Evolutionary conservation across 2,113 vertebrate species (phyloP).

Genomic region (Microtus montanus): DNA sequence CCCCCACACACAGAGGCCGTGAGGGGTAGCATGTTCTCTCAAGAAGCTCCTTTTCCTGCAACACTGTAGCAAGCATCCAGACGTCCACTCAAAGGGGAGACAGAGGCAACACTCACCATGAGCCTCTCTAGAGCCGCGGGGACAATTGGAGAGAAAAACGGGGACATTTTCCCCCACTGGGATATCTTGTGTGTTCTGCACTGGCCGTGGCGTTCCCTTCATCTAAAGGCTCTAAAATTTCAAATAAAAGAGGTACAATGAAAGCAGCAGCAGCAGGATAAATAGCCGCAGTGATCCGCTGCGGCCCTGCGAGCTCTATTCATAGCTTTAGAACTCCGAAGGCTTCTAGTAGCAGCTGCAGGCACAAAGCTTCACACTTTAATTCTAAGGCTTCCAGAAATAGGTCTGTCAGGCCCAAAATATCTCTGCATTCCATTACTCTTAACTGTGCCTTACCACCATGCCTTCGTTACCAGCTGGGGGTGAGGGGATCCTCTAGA

Average conservation of each 20-base stretch:
- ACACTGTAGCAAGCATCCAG: background rate
- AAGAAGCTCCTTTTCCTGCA: background rate
- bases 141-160: constrained; percentile 68
- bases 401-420: constrained; percentile 84
- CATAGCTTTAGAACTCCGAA: constrained; percentile 80
- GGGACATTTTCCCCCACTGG: constrained; percentile 73
- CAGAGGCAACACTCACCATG: background rate
- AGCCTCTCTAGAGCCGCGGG: constrained; percentile 29
- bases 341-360: constrained; percentile 80
- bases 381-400: constrained; percentile 83
- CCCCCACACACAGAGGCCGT: background rate
- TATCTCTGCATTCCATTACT: constrained; percentile 83
- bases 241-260: constrained; percentile 76
- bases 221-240: constrained; percentile 78
- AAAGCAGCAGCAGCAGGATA: constrained; percentile 74
- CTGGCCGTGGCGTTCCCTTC: constrained; percentile 72
- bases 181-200: constrained; percentile 75
- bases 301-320: constrained; percentile 79
- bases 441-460: constrained; percentile 75
- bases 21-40: background rate
- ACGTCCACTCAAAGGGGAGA: background rate
- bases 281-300: constrained; percentile 79
- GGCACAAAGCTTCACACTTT: constrained; percentile 79
- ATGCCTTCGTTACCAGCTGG: constrained; percentile 71
- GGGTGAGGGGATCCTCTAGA: constrained; percentile 58